Evolutionary conservation across 2,797 vertebrate species (phyloP).

Genomic region (Kryptopterus vitreolus): DNA sequence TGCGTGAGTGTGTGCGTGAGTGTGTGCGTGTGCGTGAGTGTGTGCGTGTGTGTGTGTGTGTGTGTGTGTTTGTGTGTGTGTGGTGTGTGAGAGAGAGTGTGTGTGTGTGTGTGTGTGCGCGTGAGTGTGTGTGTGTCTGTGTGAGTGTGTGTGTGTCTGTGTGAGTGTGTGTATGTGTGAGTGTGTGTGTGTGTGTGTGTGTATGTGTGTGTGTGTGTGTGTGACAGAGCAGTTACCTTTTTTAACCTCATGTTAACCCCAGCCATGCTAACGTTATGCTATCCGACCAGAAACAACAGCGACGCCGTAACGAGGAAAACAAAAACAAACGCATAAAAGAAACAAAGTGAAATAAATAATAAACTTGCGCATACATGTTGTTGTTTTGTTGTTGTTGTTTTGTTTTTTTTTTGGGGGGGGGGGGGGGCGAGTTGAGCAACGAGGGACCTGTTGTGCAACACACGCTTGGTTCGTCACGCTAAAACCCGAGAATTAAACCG

Average conservation of each 20-base stretch:
- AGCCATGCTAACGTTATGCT: conserved; percentile 43
- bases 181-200: not conserved
- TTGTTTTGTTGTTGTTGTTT: not conserved
- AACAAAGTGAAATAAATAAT: not conserved
- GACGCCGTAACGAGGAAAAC: too few relatives aligned
- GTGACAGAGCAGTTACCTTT: conserved; percentile 60
- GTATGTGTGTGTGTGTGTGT: conserved; percentile 5
- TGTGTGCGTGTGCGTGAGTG: conserved; percentile 5
- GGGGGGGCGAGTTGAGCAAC: conserved; percentile 58
- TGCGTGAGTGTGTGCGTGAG: conserved; percentile 7
- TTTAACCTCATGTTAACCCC: conserved; percentile 36
- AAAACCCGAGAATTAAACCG: not conserved
- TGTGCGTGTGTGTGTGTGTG: not conserved
- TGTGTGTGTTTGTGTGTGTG: too few relatives aligned
- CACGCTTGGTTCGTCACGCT: conserved; percentile 43
- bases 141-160: conserved; percentile 9
- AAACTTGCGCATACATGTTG: conserved; percentile 26
- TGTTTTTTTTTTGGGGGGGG: too few relatives aligned
- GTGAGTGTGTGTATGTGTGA: conserved; percentile 9
- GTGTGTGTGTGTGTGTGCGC: conserved; percentile 10
- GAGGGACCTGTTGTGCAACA: conserved; percentile 56
- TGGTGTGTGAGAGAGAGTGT: conserved; percentile 16
- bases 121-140: not conserved
- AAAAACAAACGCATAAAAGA: conserved; percentile 22
- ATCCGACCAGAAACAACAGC: conserved; percentile 55